Percentiles rank a stretch among this genome's conserved stretches.
Evolutionary conservation across 1,140 invertebrate species (phyloP).

Genomic region (fruit fly (Drosophila melanogaster)): DNA sequence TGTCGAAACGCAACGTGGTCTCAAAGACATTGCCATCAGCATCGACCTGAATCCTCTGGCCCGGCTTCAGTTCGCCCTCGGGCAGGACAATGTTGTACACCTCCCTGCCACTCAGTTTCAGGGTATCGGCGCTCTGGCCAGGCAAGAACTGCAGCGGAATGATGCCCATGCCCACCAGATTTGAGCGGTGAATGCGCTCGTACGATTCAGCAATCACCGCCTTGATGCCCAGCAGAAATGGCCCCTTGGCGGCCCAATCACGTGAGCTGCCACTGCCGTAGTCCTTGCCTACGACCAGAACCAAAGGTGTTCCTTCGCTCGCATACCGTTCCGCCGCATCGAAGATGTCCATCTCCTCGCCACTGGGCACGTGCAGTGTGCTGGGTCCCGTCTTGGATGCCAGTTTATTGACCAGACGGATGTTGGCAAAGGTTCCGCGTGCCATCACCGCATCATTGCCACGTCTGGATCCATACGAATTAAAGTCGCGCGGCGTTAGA

Average conservation of each 20-base stretch:
- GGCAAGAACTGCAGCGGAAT: constrained; percentile 38
- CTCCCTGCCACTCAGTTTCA: constrained; percentile 35
- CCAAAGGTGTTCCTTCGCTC: constrained; percentile 33
- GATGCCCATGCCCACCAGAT: constrained; percentile 53
- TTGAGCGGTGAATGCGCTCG: constrained; percentile 58
- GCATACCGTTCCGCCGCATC: constrained; percentile 41
- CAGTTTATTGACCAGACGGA: constrained; percentile 35
- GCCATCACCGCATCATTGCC: constrained; percentile 98
- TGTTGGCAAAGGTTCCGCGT: constrained; percentile 53
- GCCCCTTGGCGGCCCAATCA: constrained; percentile 57
- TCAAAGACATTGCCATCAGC: constrained; percentile 85
- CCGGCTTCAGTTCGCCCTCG: constrained; percentile 85
- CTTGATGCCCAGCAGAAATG: constrained; percentile 42
- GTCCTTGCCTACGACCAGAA: constrained; percentile 49
- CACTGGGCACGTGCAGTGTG: constrained; percentile 30
- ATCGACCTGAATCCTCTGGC: constrained; percentile 74
- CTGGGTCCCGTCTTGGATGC: constrained; percentile 10
- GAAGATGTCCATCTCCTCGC: constrained; percentile 42
- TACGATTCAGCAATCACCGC: constrained; percentile 50
- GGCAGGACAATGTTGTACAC: constrained; percentile 86
- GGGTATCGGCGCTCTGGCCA: constrained; percentile 20
- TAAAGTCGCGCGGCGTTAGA: constrained; percentile 97
- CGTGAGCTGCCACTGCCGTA: constrained; percentile 52
- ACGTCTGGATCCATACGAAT: constrained; percentile 98
- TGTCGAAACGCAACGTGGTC: constrained; percentile 92